A percentile compares a stretch with the other conserved stretches of the same genome.
These are phyloP conservation scores for Crepidodera aurea DNA, from an alignment of 2,888 invertebrate genomes.

Conservation along the genomic window DNA sequence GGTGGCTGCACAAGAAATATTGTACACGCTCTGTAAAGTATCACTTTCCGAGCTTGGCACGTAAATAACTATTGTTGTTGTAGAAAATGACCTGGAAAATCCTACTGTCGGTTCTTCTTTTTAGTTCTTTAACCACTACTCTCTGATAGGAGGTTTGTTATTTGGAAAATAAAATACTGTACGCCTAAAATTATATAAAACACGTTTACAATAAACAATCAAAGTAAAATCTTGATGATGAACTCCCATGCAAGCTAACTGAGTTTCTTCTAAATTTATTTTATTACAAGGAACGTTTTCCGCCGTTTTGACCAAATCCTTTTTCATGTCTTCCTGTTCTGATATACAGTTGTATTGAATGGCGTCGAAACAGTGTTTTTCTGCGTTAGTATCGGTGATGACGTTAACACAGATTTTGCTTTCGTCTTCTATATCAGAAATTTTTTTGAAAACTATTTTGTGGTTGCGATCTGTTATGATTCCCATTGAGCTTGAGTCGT, in stretches of 20 bases:
- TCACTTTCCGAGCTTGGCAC: too few relatives aligned
- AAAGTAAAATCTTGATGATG: neutral
- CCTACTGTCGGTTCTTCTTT: too few relatives aligned
- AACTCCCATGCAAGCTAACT: slow-evolving; percentile 12
- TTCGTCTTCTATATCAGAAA: neutral
- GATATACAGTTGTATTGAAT: slow-evolving; percentile 13
- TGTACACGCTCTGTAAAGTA: too few relatives aligned
- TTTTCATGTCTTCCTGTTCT: slow-evolving; percentile 3
- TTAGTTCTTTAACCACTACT: too few relatives aligned
- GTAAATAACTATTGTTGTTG: too few relatives aligned
- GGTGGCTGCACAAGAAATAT: too few relatives aligned
- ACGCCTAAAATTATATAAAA: slow-evolving; percentile 1
- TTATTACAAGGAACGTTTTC: slow-evolving; percentile 11
- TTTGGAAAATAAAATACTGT: slow-evolving; percentile 7
- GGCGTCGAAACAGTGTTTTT: slow-evolving; percentile 12
- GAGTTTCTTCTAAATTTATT: neutral
- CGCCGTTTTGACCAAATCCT: neutral
- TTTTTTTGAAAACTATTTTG: slow-evolving; percentile 11
- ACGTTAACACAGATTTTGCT: slow-evolving; percentile 14
- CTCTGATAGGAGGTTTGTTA: slow-evolving; percentile 9
- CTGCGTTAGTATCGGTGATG: neutral
- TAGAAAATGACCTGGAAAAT: too few relatives aligned
- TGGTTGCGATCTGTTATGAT: slow-evolving; percentile 19
- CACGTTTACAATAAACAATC: slow-evolving; percentile 3
- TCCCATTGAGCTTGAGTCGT: slow-evolving; percentile 7